Evolutionary conservation across 2,113 vertebrate species (phyloP).

Genomic region (Nyctibius bracteatus): DNA sequence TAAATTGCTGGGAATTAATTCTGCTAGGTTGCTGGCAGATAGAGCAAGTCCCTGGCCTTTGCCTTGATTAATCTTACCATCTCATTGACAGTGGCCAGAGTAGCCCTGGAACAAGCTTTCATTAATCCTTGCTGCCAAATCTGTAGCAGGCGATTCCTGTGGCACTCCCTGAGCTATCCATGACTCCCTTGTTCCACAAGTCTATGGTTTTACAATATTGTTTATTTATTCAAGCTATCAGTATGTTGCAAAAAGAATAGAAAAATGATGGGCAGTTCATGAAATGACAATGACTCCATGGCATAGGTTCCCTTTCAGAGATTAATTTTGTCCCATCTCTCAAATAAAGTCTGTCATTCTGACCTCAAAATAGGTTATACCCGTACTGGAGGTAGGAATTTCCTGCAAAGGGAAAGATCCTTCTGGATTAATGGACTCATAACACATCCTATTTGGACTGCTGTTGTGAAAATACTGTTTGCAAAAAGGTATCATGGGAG

Average conservation of each 20-base stretch:
- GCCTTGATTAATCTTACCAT: neutral
- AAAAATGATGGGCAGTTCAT: neutral
- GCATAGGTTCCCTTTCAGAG: neutral
- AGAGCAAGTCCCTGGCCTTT: neutral
- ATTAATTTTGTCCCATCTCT: neutral
- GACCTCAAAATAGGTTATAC: neutral
- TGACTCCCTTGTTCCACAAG: neutral
- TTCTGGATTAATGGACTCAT: neutral
- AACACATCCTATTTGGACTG: neutral
- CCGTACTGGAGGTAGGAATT: neutral
- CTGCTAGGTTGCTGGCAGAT: neutral
- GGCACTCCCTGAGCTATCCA: neutral
- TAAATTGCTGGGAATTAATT: neutral
- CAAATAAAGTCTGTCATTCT: neutral
- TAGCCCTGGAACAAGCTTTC: neutral
- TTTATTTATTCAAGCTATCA: neutral
- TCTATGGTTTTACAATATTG: neutral
- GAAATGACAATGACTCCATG: neutral
- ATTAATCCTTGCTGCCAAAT: neutral
- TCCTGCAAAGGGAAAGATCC: neutral
- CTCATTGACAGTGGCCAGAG: neutral
- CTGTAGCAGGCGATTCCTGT: neutral
- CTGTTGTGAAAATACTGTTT: neutral
- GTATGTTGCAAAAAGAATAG: neutral
- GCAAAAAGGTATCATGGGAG: neutral